Conservation (phyloP, 92 coral and sea anemone genomes). For the Paramuricea clavata region DNA sequence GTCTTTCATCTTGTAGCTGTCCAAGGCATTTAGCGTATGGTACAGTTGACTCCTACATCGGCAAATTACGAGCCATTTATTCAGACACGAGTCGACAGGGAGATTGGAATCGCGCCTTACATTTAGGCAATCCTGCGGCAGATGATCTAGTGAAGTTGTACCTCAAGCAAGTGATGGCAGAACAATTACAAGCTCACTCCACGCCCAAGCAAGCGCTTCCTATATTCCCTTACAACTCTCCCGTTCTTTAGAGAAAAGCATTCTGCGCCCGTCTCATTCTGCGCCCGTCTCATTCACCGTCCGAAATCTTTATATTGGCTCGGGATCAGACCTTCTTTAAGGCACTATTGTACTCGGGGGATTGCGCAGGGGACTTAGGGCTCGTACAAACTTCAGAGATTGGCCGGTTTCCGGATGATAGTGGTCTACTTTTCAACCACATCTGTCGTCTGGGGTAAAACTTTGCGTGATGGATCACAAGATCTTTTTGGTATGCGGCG, state of each 20-base stretch:
- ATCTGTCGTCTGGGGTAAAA: constrained; percentile 73
- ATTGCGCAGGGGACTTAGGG: constrained; percentile 60
- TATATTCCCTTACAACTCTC: constrained; percentile 38
- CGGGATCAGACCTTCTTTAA: too few species aligned
- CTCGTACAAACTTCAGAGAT: constrained; percentile 53
- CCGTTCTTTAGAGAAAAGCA: constrained; percentile 11
- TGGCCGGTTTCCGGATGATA: constrained; percentile 61
- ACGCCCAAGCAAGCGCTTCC: constrained; percentile 64
- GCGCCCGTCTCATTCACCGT: constrained; percentile 29
- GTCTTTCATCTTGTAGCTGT: constrained; percentile 39
- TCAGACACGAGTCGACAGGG: constrained; percentile 64
- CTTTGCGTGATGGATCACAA: constrained; percentile 53
- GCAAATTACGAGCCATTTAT: constrained; percentile 64
- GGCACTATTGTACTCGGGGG: constrained; percentile 55
- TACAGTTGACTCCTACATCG: constrained; percentile 75
- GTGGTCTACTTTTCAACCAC: constrained; percentile 65
- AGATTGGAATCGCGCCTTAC: constrained; percentile 67
- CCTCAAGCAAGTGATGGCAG: constrained; percentile 59
- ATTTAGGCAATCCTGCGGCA: constrained; percentile 68
- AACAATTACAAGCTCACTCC: constrained; percentile 55
- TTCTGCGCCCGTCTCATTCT: too few species aligned
- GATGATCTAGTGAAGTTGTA: constrained; percentile 44
- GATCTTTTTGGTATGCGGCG: constrained; percentile 68
- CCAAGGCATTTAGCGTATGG: constrained; percentile 57
- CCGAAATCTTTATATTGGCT: constrained; percentile 43